A percentile compares a stretch with the other conserved stretches of the same genome.
Evolutionary conservation across 2,113 vertebrate species (phyloP).

Genomic region (Cyanistes caeruleus): DNA sequence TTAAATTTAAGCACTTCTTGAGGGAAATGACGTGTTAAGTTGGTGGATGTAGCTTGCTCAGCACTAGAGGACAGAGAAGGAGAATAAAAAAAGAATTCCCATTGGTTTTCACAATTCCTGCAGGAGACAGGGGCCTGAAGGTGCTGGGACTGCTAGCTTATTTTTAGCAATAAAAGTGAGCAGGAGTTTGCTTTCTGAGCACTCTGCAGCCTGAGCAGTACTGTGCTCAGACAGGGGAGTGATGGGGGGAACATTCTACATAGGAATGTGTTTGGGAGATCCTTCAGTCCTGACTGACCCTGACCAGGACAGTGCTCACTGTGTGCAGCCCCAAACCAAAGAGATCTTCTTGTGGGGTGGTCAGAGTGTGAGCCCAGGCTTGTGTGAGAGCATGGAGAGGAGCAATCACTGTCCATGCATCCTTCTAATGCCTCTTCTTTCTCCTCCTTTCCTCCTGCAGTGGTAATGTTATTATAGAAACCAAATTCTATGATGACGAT

Average conservation of each 20-base stretch:
- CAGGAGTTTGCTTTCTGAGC: not conserved
- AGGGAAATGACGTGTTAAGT: not conserved
- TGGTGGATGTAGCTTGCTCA: constrained; percentile 1
- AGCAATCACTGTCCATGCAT: fast-evolving
- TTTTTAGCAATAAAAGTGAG: not conserved
- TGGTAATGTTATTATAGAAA: constrained; percentile 99
- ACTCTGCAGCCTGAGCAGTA: not conserved
- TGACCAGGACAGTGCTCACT: not conserved
- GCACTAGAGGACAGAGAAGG: not conserved
- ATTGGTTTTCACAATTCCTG: not conserved
- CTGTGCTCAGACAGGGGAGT: not conserved
- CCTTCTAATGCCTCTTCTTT: not conserved
- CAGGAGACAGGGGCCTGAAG: not conserved
- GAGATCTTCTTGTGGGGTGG: fast-evolving
- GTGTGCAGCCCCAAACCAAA: not conserved
- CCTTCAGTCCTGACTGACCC: not conserved
- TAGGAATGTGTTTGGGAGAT: not conserved
- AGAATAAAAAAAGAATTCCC: not conserved
- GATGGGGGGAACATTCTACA: not conserved
- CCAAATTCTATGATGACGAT: constrained; percentile 97
- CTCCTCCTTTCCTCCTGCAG: constrained; percentile 73
- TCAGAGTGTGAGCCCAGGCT: not conserved
- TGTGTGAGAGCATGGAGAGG: not conserved
- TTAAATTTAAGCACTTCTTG: not conserved
- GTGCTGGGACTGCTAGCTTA: not conserved